phyloP scores from a whole-genome alignment of 2,888 invertebrate genomes.

The Craniophora ligustri region DNA sequence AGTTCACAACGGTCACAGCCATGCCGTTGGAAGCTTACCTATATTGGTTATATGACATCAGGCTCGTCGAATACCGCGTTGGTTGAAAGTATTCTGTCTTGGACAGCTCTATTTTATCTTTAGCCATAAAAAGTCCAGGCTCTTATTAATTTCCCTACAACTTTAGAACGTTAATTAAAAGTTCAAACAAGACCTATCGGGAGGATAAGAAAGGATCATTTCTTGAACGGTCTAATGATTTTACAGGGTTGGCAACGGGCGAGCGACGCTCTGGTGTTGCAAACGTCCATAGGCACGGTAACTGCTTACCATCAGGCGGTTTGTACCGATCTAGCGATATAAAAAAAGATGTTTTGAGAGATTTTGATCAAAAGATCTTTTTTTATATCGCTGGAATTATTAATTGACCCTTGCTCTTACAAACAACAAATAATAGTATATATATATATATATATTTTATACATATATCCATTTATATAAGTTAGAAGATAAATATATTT shows the following conservation, averaged over 20 bases:
- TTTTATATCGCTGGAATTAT: no score
- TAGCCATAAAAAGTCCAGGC: conserved; percentile 14
- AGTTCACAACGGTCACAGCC: conserved; percentile 23
- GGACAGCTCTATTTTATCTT: conserved; percentile 7
- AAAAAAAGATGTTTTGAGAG: no score
- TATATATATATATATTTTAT: conserved; percentile 13
- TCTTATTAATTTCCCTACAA: conserved; percentile 19
- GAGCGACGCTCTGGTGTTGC: no score
- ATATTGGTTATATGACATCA: conserved; percentile 11
- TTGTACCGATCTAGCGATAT: no score
- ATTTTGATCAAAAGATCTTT: no score
- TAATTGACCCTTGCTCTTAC: conserved; percentile 3
- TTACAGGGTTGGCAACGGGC: no score
- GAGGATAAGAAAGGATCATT: conserved; percentile 8
- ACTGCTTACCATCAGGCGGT: no score
- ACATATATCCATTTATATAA: no score
- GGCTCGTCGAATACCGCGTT: neutral
- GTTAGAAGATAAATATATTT: conserved; percentile 21
- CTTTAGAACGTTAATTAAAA: conserved; percentile 32
- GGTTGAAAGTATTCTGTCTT: conserved; percentile 10
- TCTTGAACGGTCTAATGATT: conserved; percentile 12
- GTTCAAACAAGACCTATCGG: conserved; percentile 28
- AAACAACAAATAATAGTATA: conserved; percentile 1
- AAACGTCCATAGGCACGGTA: no score
- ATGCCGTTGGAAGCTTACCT: conserved; percentile 15